Percentiles rank a stretch among this genome's conserved stretches.
These are phyloP conservation scores for Oryzias dopingdopingensis DNA, from an alignment of 2,797 vertebrate species.

Conservation along the genomic window DNA sequence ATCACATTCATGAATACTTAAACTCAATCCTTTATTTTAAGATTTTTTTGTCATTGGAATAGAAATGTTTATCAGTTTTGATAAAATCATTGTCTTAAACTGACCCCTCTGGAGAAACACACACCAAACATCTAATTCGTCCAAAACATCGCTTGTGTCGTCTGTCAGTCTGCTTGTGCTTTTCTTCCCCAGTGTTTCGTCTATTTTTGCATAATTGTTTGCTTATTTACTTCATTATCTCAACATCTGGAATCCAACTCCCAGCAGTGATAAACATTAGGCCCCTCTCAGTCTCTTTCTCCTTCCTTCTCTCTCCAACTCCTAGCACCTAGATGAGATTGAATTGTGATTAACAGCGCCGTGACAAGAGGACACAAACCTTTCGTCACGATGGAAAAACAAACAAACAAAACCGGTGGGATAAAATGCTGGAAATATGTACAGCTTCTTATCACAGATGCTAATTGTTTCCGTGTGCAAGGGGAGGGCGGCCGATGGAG, in stretches of 20 bases:
- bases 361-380: slow-evolving; percentile 66
- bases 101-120: slow-evolving; percentile 16
- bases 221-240: slow-evolving; percentile 76
- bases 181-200: slow-evolving; percentile 47
- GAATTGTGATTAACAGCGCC: slow-evolving; percentile 64
- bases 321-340: slow-evolving; percentile 68
- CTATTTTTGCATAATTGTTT: slow-evolving; percentile 77
- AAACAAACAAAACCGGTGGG: slow-evolving; percentile 73
- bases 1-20: too few species aligned
- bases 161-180: slow-evolving; percentile 66
- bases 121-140: slow-evolving; percentile 29
- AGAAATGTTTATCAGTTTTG: background rate
- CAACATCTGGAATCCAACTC: slow-evolving; percentile 76
- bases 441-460: slow-evolving; percentile 74
- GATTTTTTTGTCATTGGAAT: background rate
- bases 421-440: slow-evolving; percentile 77
- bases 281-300: slow-evolving; percentile 66
- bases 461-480: slow-evolving; percentile 74
- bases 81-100: background rate
- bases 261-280: slow-evolving; percentile 73
- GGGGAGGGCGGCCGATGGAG: slow-evolving; percentile 39
- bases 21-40: too few species aligned
- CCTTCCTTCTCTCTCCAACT: slow-evolving; percentile 44
- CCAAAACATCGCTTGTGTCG: slow-evolving; percentile 36
- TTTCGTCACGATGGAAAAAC: slow-evolving; percentile 60